Conservation (phyloP, 2,888 invertebrate species). For the Deilephila porcellus region DNA sequence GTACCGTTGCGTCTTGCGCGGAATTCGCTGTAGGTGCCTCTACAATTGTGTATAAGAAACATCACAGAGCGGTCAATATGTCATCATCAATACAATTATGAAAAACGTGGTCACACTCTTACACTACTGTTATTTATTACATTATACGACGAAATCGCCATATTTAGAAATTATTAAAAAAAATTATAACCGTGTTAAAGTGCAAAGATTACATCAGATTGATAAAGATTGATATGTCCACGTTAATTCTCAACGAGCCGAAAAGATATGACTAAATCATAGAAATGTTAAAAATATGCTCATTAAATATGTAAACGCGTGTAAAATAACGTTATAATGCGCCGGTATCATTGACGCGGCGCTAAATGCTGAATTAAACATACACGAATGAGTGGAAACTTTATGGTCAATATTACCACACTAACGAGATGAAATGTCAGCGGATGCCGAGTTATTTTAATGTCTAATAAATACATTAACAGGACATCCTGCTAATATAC, state of each 20-base stretch:
- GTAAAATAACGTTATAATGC: neutral
- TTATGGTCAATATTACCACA: slow-evolving; percentile 6
- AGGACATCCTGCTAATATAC: no score
- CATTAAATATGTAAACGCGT: neutral
- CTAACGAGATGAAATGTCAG: neutral
- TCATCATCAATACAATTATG: neutral
- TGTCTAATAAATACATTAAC: neutral
- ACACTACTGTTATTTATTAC: no score
- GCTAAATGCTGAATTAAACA: neutral
- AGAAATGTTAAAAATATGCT: neutral
- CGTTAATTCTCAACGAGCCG: no score
- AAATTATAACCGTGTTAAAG: no score
- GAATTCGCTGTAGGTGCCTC: neutral
- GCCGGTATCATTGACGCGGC: neutral
- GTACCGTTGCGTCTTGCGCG: neutral
- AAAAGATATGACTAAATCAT: neutral
- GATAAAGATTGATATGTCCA: neutral
- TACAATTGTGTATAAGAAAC: neutral
- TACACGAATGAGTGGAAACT: neutral
- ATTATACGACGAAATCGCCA: no score
- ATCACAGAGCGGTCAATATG: neutral
- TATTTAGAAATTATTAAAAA: no score
- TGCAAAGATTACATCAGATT: no score
- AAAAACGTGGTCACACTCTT: no score
- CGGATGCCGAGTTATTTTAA: neutral